These are phyloP conservation scores for Phyto melanocephala DNA, from an alignment of 2,888 invertebrate species.

Conservation along the genomic window DNA sequence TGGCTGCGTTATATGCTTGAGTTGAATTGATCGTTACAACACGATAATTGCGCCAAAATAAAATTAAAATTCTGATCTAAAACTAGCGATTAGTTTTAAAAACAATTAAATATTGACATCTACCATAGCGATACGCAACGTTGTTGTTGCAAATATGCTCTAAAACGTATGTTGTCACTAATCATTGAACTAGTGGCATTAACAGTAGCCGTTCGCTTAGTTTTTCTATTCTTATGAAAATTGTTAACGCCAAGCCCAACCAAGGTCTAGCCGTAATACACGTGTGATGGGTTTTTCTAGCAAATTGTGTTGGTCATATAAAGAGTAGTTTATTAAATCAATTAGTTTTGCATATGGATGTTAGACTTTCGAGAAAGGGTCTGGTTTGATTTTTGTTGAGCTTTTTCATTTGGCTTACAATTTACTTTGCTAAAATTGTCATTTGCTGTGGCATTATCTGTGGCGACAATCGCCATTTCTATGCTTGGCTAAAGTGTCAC, in stretches of 20 bases:
- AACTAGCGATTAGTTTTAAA: constrained; percentile 70
- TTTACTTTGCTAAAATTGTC: constrained; percentile 64
- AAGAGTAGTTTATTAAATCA: background rate
- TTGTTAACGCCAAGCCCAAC: constrained; percentile 61
- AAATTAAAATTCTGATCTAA: constrained; percentile 76
- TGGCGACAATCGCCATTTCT: constrained; percentile 65
- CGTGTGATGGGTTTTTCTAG: background rate
- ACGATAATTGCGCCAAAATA: constrained; percentile 58
- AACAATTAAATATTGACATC: constrained; percentile 77
- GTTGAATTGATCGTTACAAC: constrained; percentile 53
- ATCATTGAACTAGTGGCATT: constrained; percentile 39
- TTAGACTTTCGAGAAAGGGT: background rate
- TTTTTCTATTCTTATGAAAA: constrained; percentile 2
- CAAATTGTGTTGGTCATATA: background rate
- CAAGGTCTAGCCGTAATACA: constrained; percentile 54
- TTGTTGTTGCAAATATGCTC: constrained; percentile 11
- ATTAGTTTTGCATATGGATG: constrained; percentile 6
- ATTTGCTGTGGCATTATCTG: constrained; percentile 67
- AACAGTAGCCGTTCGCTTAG: constrained; percentile 43
- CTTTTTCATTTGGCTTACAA: constrained; percentile 53
- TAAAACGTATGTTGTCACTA: constrained; percentile 32
- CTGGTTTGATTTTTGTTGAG: background rate
- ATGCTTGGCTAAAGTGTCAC: constrained; percentile 63
- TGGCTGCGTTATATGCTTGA: constrained; percentile 47
- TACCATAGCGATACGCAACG: constrained; percentile 47